These are phyloP conservation scores for Rapana venosa DNA, from an alignment of 2,888 invertebrate species.

Conservation along the genomic window DNA sequence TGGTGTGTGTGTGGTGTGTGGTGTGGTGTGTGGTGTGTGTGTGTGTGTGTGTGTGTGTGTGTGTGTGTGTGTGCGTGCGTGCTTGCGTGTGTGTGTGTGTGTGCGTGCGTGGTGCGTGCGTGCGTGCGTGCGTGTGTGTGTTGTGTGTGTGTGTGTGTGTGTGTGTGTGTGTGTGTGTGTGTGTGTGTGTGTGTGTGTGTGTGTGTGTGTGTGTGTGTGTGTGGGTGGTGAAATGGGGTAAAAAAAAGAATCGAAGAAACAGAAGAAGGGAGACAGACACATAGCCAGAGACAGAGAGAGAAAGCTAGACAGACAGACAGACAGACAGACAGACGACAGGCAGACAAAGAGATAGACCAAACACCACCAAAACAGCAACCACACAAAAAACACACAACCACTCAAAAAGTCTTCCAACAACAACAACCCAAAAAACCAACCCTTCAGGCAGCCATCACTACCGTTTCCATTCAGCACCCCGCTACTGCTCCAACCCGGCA, in stretches of 20 bases:
- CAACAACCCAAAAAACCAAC: too few species aligned
- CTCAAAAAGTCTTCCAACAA: too few species aligned
- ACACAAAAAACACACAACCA: too few species aligned
- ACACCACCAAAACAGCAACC: too few species aligned
- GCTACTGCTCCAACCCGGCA: background rate
- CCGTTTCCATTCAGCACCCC: background rate
- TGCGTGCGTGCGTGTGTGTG: background rate
- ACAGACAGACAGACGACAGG: background rate
- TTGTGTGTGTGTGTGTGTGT: background rate
- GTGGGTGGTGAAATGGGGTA: background rate
- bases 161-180: constrained; percentile 9
- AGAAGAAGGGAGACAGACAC: background rate
- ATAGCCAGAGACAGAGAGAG: background rate
- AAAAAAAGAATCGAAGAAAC: background rate
- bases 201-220: constrained; percentile 23
- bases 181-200: constrained; percentile 14
- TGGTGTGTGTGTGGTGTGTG: too few species aligned
- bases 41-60: too few species aligned
- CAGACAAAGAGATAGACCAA: too few species aligned
- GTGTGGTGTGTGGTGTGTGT: too few species aligned
- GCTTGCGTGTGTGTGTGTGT: too few species aligned
- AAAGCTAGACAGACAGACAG: background rate
- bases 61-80: too few species aligned
- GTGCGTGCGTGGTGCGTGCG: too few species aligned
- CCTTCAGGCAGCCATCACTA: background rate